Evolutionary conservation across 1,140 invertebrate genomes (phyloP), one percentile per base, ranked within the genome.

Genomic region (Anastatus disparis): DNA sequence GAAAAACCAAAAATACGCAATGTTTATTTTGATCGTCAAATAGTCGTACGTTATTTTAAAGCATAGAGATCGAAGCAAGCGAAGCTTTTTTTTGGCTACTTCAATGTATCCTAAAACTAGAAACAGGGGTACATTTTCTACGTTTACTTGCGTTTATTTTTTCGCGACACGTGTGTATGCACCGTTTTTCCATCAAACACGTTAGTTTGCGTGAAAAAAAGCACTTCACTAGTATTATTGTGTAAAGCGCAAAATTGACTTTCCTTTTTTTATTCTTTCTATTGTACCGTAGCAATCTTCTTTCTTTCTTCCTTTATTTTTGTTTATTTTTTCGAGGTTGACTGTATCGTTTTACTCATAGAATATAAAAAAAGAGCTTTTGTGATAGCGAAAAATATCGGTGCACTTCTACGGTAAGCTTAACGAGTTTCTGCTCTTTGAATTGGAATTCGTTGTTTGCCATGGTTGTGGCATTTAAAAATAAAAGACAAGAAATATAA

Each of bases 391-490:
- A 69, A 61, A n/a, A 69, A 69, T 69, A 42, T 20, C 26, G 44
- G n/a, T n/a, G n/a, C n/a, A n/a, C n/a, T n/a, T n/a, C n/a, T 15
- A 20, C 7, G 31, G 7, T 42, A n/a, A 61, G 35, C 31, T 69
- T 61, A 61, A 53, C 56, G 56, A 61, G 24, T 68, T 68, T 24
- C 26, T 27, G 27, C 22, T 15, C 65, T 67, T 67, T 26, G 40
- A 58, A 67, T 58, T 56, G 27, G 64, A 58, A 67, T 58, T 67
- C 40, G 27, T 68, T 59, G 42, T 68, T 68, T 59, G 55, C 27
- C n/a, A n/a, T n/a, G n/a, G n/a, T n/a, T n/a, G n/a, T n/a, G n/a
- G n/a, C n/a, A n/a, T n/a, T n/a, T n/a, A n/a, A n/a, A n/a, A n/a
- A n/a, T n/a, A n/a, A n/a, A n/a, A n/a, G n/a, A n/a, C n/a, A n/a